These are phyloP conservation scores for Haliclystus octoradiatus DNA, from an alignment of 30 jellyfish, hydroid and myxozoan genomes.

Conservation along the genomic window DNA sequence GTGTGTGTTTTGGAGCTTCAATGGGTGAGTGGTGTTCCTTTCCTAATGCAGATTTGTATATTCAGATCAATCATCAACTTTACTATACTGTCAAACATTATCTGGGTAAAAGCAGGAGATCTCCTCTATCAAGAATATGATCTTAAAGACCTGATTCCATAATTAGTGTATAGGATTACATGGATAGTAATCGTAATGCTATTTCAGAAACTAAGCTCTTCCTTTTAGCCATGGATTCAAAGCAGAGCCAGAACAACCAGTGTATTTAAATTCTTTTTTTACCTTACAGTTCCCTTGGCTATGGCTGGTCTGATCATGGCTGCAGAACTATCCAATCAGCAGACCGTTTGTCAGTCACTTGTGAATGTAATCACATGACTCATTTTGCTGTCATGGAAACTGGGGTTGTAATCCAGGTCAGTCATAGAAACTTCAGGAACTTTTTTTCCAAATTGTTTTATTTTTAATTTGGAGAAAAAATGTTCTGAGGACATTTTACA, in stretches of 20 bases:
- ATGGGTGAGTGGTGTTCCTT: conserved; percentile 22
- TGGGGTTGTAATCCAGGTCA: conserved; percentile 32
- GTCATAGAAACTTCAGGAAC: background rate
- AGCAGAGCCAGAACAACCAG: too few relatives aligned
- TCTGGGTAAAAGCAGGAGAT: background rate
- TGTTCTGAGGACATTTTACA: too few relatives aligned
- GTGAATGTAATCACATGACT: conserved; percentile 81
- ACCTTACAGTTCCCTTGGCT: conserved; percentile 16
- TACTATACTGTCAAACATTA: background rate
- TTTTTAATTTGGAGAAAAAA: too few relatives aligned
- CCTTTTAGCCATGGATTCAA: too few relatives aligned
- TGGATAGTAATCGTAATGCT: too few relatives aligned
- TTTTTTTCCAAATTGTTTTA: too few relatives aligned
- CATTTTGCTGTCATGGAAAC: conserved; percentile 72
- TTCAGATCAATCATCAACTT: background rate
- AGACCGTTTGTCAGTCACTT: conserved; percentile 20
- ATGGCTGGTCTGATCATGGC: conserved; percentile 73
- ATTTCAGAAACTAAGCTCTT: too few relatives aligned
- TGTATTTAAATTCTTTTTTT: too few relatives aligned
- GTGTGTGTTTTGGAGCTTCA: conserved; percentile 57
- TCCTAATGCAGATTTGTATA: background rate
- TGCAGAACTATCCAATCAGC: conserved; percentile 17
- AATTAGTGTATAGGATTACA: too few relatives aligned
- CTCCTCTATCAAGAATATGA: too few relatives aligned
- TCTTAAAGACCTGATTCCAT: too few relatives aligned